Base-by-base conservation (phyloP, 1,140 invertebrate genomes). In the Drosophila sucinea region DNA sequence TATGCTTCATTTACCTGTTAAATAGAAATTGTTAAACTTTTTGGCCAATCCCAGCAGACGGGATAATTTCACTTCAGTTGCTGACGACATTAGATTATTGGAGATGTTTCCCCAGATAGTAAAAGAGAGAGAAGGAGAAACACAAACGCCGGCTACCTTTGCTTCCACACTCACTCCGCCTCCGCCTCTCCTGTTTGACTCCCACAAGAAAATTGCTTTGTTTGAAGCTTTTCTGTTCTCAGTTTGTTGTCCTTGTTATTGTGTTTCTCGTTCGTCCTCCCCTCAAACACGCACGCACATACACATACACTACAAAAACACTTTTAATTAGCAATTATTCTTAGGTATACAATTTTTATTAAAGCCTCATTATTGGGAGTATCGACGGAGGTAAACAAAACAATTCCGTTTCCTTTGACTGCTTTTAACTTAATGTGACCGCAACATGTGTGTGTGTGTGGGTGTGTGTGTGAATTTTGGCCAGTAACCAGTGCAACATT, bases 1-100 rank as follows among this genome's bases (percentile, higher is more conserved):
- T 38, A 7, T 27, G 23, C 25, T 63, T 67, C 67, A 92, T 93
- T 94, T 93, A 96, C 96, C 96, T 94, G 95, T 94, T 93, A 97
- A 92, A 93, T 96, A 97, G 92, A 97, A 97, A 94, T 95, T 96
- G 92, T 97, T 97, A 92, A 96, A 97, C 93, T 96, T 96, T 91
- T 96, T 94, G 54, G 96, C 96, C 85, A 97, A 93, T 93, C 95
- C 95, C 79, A 96, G 93, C 90, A 96, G 92, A 85, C 94, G 93
- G 91, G 95, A 95, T 93, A 95, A 94, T 92, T 94, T 93, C 78
- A 81, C 84, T 84, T 94, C 93, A 32, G 70, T 73, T 23, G 55
- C 55, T 64, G 81, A 84, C 82, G 86, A 77, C 86, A 90, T 90
- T 82, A 61, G 73, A 65, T 55, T 58, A 38, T 10, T 32, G 17